Evolutionary conservation across 2,797 vertebrate genomes (phyloP).

Genomic region (Macrochelys suwanniensis): DNA sequence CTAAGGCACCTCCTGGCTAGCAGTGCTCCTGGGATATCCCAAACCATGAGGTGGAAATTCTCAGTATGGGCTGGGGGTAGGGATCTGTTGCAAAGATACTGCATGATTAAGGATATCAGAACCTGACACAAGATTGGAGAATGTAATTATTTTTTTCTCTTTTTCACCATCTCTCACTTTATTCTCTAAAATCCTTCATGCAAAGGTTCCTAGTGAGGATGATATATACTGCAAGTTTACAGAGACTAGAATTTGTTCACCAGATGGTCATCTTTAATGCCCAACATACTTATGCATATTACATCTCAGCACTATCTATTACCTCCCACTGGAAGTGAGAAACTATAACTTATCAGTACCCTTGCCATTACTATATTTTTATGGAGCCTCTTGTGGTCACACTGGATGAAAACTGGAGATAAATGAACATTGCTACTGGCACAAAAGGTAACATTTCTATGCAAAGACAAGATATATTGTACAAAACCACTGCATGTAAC

Average conservation of each 20-base stretch:
- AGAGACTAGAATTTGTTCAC: background rate
- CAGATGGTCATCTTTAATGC: background rate
- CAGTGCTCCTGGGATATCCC: background rate
- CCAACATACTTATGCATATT: fast-evolving
- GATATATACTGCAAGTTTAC: fast-evolving
- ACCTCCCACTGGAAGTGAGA: background rate
- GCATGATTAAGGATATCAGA: background rate
- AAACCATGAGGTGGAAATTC: background rate
- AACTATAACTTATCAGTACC: background rate
- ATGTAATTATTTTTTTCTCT: background rate
- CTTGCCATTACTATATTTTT: background rate
- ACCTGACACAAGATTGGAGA: background rate
- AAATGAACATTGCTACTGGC: background rate
- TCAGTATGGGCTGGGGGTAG: background rate
- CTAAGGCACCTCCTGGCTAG: background rate
- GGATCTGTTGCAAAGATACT: background rate
- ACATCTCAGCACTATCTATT: background rate
- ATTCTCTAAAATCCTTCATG: background rate
- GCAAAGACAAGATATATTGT: background rate
- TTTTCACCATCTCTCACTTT: background rate
- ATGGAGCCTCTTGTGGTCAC: background rate
- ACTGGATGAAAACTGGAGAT: background rate
- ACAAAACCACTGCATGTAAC: background rate
- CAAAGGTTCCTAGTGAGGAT: background rate
- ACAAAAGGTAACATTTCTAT: background rate